Percentiles rank a stretch among this genome's conserved stretches.
These are phyloP conservation scores for Ectemnius cavifrons DNA, from an alignment of 2,888 invertebrate species.

Conservation along the genomic window DNA sequence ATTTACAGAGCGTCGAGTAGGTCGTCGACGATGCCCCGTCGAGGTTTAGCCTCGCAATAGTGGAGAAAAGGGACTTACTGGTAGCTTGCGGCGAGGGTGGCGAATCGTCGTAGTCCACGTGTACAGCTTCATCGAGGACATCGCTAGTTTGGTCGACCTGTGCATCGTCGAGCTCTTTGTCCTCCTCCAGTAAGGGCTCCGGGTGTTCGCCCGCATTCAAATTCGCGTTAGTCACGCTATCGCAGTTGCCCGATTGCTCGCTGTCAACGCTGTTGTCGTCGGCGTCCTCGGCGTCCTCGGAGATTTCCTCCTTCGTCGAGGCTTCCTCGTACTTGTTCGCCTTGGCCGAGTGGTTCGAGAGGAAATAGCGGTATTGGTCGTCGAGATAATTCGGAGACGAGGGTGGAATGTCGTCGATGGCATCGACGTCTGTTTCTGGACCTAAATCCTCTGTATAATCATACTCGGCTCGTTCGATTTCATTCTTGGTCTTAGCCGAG, in stretches of 20 bases:
- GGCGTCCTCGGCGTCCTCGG: slow-evolving; percentile 18
- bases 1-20: slow-evolving; percentile 19
- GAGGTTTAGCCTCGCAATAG: slow-evolving; percentile 11
- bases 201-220: slow-evolving; percentile 19
- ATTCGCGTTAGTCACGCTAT: slow-evolving; percentile 6
- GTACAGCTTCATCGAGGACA: slow-evolving; percentile 60
- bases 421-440: slow-evolving; percentile 87
- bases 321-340: background rate
- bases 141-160: slow-evolving; percentile 80
- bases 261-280: slow-evolving; percentile 4
- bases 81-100: slow-evolving; percentile 49
- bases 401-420: slow-evolving; percentile 41
- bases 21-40: background rate
- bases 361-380: no score
- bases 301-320: background rate
- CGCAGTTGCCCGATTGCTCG: background rate
- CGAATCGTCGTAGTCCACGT: slow-evolving; percentile 68
- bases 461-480: slow-evolving; percentile 61
- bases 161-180: slow-evolving; percentile 55
- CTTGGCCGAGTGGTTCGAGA: no score
- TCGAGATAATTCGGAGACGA: background rate
- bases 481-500: slow-evolving; percentile 69
- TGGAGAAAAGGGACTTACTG: slow-evolving; percentile 59
- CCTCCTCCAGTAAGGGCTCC: slow-evolving; percentile 1
- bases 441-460: slow-evolving; percentile 82